phyloP scores from a whole-genome alignment of 2,888 invertebrate species.

The Lithodes maja region DNA sequence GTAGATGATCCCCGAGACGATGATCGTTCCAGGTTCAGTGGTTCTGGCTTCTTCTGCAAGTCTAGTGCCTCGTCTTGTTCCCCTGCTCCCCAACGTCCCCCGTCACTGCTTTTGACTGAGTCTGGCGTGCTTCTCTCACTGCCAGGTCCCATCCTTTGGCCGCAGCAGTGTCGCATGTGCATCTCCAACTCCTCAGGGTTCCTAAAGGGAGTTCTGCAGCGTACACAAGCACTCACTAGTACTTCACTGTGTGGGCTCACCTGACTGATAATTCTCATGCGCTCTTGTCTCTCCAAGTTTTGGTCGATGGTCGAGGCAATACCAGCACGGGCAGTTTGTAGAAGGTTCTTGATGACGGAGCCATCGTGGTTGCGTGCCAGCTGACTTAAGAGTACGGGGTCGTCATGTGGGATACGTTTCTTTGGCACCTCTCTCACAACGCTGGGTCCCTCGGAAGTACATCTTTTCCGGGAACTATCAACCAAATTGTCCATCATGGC shows the following conservation, averaged over 20 bases:
- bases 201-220: conserved; percentile 86
- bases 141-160: conserved; percentile 31
- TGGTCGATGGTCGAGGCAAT: conserved; percentile 34
- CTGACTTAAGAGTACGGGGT: conserved; percentile 33
- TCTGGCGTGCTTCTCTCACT: conserved; percentile 61
- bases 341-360: conserved; percentile 83
- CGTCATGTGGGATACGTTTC: conserved; percentile 23
- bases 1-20: conserved; percentile 52
- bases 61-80: conserved; percentile 66
- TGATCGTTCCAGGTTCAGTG: conserved; percentile 40
- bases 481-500: conserved; percentile 30
- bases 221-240: conserved; percentile 79
- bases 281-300: conserved; percentile 73
- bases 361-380: conserved; percentile 81
- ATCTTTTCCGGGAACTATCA: conserved; percentile 48
- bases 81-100: conserved; percentile 38
- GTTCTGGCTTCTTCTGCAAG: conserved; percentile 52
- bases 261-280: conserved; percentile 73
- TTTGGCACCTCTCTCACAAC: conserved; percentile 47
- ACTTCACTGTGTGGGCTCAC: conserved; percentile 74
- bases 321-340: conserved; percentile 77
- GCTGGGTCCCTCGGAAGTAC: conserved; percentile 45
- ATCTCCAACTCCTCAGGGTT: conserved; percentile 87
- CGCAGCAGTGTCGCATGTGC: conserved; percentile 86
- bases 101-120: conserved; percentile 46